Conservation (phyloP, 2,888 invertebrate species). For the Myopa tessellatipennis region DNA sequence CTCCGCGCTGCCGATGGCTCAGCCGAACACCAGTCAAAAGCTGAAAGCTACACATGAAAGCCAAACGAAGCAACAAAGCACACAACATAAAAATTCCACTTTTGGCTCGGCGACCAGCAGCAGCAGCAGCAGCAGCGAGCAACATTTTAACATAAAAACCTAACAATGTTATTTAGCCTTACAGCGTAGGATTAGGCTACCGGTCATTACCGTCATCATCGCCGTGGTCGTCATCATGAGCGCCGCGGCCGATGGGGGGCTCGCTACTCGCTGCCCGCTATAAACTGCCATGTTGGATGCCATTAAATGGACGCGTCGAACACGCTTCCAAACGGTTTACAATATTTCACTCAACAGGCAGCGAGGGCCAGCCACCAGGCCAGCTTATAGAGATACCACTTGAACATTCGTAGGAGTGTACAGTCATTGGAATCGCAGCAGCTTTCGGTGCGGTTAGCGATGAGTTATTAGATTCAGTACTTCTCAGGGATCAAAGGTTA, state of each 20-base stretch:
- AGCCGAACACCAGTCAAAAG: not conserved
- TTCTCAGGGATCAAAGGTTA: too few species aligned
- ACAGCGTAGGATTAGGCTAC: slow-evolving; percentile 69
- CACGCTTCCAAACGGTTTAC: slow-evolving; percentile 33
- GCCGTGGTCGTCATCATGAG: slow-evolving; percentile 9
- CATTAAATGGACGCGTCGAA: slow-evolving; percentile 34
- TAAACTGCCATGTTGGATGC: slow-evolving; percentile 10
- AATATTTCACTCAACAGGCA: slow-evolving; percentile 37
- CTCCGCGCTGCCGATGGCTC: not conserved
- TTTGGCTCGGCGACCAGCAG: slow-evolving; percentile 19
- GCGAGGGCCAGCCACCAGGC: not conserved
- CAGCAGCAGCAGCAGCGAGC: slow-evolving; percentile 32
- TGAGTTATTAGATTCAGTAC: not conserved
- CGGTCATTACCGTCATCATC: slow-evolving; percentile 51
- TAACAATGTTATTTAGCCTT: slow-evolving; percentile 68
- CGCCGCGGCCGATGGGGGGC: not conserved
- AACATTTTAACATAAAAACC: slow-evolving; percentile 51
- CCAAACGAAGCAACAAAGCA: slow-evolving; percentile 38
- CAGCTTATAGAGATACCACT: not conserved
- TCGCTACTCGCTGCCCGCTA: not conserved
- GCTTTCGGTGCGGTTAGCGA: not conserved
- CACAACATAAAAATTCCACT: slow-evolving; percentile 43
- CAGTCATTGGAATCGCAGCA: not conserved
- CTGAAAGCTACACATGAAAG: slow-evolving; percentile 29
- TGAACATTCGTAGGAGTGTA: not conserved